Conservation (phyloP, 1,140 invertebrate genomes). For the Heliconius hermathena region DNA sequence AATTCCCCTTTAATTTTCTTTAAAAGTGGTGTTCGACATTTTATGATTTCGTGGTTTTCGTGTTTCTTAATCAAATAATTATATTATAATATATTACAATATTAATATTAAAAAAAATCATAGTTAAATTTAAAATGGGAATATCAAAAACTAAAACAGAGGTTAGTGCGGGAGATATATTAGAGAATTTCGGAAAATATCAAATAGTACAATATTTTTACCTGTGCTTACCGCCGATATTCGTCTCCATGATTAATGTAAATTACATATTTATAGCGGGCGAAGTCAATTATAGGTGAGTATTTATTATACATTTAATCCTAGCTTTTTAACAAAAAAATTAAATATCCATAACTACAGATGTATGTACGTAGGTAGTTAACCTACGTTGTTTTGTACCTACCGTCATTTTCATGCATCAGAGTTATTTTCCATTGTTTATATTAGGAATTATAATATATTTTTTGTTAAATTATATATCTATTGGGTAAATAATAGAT, state of each 20-base stretch:
- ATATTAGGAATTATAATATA: too few species aligned
- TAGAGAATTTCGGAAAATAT: conserved; percentile 62
- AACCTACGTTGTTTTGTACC: too few species aligned
- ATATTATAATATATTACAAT: neutral
- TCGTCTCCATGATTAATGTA: conserved; percentile 60
- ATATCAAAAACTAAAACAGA: neutral
- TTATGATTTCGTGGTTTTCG: neutral
- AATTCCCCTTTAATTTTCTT: neutral
- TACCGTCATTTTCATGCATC: too few species aligned
- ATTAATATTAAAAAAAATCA: neutral
- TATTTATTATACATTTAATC: neutral
- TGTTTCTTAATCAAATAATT: conserved; percentile 3
- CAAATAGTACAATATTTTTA: conserved; percentile 58
- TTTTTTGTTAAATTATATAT: too few species aligned
- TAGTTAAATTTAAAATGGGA: conserved; percentile 1
- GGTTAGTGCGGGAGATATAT: conserved; percentile 34
- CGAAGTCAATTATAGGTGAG: conserved; percentile 62
- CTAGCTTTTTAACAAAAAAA: too few species aligned
- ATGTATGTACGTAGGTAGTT: too few species aligned
- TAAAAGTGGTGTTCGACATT: conserved; percentile 6
- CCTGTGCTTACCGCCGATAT: conserved; percentile 52
- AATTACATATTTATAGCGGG: conserved; percentile 67
- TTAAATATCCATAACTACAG: too few species aligned
- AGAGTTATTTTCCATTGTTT: too few species aligned
- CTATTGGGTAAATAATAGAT: too few species aligned